Conservation (phyloP, 2,113 vertebrate genomes). For the Sebastes schlegelii region DNA sequence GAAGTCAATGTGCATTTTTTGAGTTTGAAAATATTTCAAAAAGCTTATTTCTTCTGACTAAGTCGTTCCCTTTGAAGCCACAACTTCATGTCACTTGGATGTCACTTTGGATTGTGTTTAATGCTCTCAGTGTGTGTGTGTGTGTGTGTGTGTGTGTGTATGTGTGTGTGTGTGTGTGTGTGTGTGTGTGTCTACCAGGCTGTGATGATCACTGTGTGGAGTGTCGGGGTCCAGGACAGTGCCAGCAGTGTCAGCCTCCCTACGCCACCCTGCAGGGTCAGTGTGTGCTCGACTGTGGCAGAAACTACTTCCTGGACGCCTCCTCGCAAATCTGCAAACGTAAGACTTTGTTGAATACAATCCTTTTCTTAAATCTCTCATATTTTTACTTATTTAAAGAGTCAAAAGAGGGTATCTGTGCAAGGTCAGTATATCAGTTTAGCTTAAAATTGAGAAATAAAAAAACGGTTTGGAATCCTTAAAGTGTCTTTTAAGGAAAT, state of each 20-base stretch:
- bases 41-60: neutral
- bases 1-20: neutral
- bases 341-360: slow-evolving; percentile 66
- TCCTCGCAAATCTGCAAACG: slow-evolving; percentile 81
- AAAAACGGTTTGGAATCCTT: neutral
- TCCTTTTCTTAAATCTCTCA: neutral
- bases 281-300: slow-evolving; percentile 87
- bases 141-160: neutral
- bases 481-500: neutral
- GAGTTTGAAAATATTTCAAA: neutral
- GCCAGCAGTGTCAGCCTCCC: slow-evolving; percentile 84
- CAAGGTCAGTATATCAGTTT: neutral
- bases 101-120: neutral
- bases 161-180: slow-evolving; percentile 14
- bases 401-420: neutral
- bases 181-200: slow-evolving; percentile 74
- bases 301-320: slow-evolving; percentile 78
- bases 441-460: neutral
- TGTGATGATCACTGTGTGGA: slow-evolving; percentile 88
- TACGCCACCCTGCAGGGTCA: slow-evolving; percentile 81
- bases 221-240: slow-evolving; percentile 83
- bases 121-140: neutral
- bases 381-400: neutral
- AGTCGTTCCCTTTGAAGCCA: neutral
- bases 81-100: neutral